Evolutionary conservation across 2,113 vertebrate genomes (phyloP).

Genomic region (Thomomys bottae): DNA sequence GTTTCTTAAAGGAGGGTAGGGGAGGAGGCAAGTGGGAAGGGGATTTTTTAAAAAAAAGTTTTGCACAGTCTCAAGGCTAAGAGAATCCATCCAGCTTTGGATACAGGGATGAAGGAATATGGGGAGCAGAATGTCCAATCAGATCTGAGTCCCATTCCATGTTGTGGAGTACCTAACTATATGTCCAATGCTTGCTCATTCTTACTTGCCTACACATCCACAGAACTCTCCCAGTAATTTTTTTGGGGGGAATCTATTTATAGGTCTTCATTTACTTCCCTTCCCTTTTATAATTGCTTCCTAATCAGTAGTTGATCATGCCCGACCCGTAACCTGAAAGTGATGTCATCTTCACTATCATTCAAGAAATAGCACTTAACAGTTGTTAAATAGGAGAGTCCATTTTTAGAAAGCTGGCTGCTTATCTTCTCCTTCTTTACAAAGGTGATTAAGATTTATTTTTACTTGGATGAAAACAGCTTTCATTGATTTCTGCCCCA

Average conservation of each 20-base stretch:
- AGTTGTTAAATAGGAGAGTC: constrained; percentile 72
- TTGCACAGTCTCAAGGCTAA: background rate
- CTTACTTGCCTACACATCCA: background rate
- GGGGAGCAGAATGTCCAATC: background rate
- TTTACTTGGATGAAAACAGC: constrained; percentile 67
- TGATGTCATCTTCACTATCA: constrained; percentile 49
- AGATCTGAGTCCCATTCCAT: background rate
- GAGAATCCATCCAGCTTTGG: background rate
- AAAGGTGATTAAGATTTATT: constrained; percentile 75
- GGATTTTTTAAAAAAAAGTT: background rate
- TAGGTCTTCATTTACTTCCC: constrained; percentile 20
- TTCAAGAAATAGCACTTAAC: constrained; percentile 67
- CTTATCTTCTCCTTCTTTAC: constrained; percentile 58
- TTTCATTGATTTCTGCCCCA: constrained; percentile 57
- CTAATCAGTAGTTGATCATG: constrained; percentile 58
- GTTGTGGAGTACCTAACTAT: too few relatives aligned
- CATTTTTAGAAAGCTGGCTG: constrained; percentile 55
- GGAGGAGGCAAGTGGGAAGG: background rate
- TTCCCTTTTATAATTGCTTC: constrained; percentile 42
- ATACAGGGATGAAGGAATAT: background rate
- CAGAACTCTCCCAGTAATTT: background rate
- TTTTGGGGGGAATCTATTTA: constrained; percentile 34
- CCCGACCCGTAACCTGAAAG: constrained; percentile 35
- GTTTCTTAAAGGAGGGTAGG: background rate
- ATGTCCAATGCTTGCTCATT: background rate